Evolutionary conservation across 2,888 invertebrate species (phyloP), one percentile per base, ranked within the genome.

Genomic region (Hipparchia sbordonii): DNA sequence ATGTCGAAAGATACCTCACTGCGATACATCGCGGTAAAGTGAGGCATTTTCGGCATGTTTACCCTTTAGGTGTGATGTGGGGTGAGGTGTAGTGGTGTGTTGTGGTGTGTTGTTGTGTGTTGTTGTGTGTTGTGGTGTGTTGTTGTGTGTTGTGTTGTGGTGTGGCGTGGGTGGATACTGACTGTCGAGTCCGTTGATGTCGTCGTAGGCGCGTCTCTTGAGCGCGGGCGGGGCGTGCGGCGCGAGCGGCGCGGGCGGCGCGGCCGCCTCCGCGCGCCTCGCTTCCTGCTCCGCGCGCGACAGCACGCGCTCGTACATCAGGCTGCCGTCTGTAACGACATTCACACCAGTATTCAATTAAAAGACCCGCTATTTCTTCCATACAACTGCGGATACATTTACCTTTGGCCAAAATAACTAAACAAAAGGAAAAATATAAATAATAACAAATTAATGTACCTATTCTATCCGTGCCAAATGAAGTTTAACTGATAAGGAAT

Each of bases 151-250:
- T 10, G n/a, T 52, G 56, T 23, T 13, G 61, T 9, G 6, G 65
- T 2, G 65, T 8, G 63, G n/a, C 9, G 57, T 5, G 46, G 33
- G n/a, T 2, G 69, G 75, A 77, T 86, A 95, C 96, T 96, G 95
- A 97, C 97, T 97, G 94, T 98, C 97, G 83, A 97, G 95, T 75
- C 97, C 98, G 90, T 98, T 97, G 91, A 97, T 95, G 89, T 98
- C 98, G 83, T 98, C 98, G 87, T 97, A 98, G 10, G 97, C 96
- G 86, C 98, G 95, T 83, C 98, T 96, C 89, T 98, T 98, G 84
- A 98, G 95, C 77, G 95, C 93, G 76, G 74, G 82, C 77, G 76
- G 79, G 74, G 71, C 81, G 78, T 54, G 73, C 46, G 75, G 81
- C 75, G 76, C 77, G 51, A 95, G 95, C 13, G 76, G 81, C 76